Evolutionary conservation across 2,797 vertebrate species (phyloP).

Genomic region (Enteromius radiatus): DNA sequence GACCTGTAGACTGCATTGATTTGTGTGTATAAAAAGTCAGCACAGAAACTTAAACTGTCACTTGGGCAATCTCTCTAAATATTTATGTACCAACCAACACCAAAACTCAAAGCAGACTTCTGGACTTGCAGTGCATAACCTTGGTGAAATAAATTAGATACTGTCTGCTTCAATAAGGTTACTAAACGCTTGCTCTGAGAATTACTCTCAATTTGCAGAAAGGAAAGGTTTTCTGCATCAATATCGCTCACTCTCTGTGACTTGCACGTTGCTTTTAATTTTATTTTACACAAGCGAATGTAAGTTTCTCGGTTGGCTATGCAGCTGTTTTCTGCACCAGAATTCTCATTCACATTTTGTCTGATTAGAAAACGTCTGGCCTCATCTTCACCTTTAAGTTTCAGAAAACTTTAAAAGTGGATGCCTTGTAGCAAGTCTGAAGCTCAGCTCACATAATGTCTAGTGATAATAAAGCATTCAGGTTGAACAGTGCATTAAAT

Average conservation of each 20-base stretch:
- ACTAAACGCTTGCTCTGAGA: constrained; percentile 49
- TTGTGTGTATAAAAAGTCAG: constrained; percentile 58
- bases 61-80: constrained; percentile 53
- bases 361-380: constrained; percentile 49
- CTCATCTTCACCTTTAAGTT: constrained; percentile 63
- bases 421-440: constrained; percentile 57
- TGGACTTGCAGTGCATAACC: constrained; percentile 48
- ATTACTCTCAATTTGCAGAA: constrained; percentile 17
- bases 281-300: neutral
- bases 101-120: constrained; percentile 31
- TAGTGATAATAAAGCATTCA: constrained; percentile 39
- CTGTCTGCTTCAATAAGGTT: constrained; percentile 8
- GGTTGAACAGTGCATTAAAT: neutral
- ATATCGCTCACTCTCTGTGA: constrained; percentile 41
- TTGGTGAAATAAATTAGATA: constrained; percentile 29
- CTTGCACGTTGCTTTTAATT: constrained; percentile 51
- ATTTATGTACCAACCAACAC: constrained; percentile 54
- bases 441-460: constrained; percentile 57
- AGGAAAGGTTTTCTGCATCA: constrained; percentile 63
- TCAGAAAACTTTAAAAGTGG: constrained; percentile 55
- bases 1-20: constrained; percentile 66
- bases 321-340: constrained; percentile 47
- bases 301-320: neutral
- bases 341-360: constrained; percentile 72
- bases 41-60: constrained; percentile 58